Evolutionary conservation across 1,140 invertebrate species (phyloP).

Genomic region (Heliconius hewitsoni): DNA sequence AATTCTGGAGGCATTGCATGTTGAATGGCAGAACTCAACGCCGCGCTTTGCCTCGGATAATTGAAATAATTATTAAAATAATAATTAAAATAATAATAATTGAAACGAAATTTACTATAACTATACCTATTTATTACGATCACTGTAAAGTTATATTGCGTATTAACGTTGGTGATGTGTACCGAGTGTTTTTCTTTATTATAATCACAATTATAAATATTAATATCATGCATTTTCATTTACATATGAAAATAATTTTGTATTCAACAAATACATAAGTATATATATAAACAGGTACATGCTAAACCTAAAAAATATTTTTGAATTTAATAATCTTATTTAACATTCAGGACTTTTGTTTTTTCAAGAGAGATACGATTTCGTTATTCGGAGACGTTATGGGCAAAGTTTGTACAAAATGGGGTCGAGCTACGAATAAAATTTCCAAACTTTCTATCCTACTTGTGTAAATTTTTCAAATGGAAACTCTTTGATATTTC

Average conservation of each 20-base stretch:
- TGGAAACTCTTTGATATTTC: constrained; percentile 38
- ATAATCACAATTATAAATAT: neutral
- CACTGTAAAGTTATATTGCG: neutral
- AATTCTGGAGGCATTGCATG: too few species aligned
- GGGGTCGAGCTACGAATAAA: constrained; percentile 58
- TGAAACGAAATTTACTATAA: constrained; percentile 60
- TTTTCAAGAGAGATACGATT: constrained; percentile 36
- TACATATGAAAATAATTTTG: neutral
- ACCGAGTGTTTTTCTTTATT: neutral
- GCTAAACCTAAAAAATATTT: neutral
- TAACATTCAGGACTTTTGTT: constrained; percentile 40
- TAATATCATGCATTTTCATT: neutral
- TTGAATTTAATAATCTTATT: constrained; percentile 12
- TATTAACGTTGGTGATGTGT: neutral
- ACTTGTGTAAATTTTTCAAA: constrained; percentile 36
- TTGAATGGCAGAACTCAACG: too few species aligned
- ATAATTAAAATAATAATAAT: constrained; percentile 55
- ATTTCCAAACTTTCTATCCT: constrained; percentile 71
- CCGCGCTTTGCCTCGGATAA: too few species aligned
- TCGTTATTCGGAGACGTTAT: constrained; percentile 48
- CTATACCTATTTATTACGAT: neutral
- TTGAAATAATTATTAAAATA: too few species aligned
- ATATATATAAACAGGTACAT: neutral
- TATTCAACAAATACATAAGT: neutral
- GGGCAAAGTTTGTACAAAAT: constrained; percentile 55